Base-by-base conservation (phyloP, 2,888 invertebrate genomes). In the Aromia moschata region DNA sequence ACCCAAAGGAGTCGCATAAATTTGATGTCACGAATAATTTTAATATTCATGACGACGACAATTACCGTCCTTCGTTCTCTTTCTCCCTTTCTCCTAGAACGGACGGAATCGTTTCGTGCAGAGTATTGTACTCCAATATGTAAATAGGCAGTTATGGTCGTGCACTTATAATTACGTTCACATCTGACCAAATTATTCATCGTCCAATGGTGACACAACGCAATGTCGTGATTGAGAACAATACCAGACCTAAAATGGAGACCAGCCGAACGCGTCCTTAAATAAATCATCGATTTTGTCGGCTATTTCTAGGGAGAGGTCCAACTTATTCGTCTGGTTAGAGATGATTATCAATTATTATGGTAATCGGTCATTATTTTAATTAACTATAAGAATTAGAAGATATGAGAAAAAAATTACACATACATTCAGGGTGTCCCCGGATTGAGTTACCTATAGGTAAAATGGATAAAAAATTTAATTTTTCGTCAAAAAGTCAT, bases 1-100 rank as follows among this genome's bases (percentile, higher is more conserved):
- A 62, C 58, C 57, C 51, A 64, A n/a, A 57, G 60, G 51, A 51
- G 61, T 67, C 58, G 65, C 66, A 69, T 69, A 67, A 68, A 69
- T 69, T 68, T 60, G 62, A 64, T 62, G 67, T 68, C 68, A 69
- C 68, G 69, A 68, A 69, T 65, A 66, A 64, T 59, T 62, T 68
- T 62, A 66, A 68, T 69, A 69, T 69, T 69, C 67, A 69, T 69
- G 54, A 64, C 51, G 53, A 43, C 38, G 49, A 62, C 67, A 65
- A 64, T 64, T 65, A 65, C 47, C 15, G 43, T 53, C 44, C 66
- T 59, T 49, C 2, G 5, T 46, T 12, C 25, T 10, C 37, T 41
- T 30, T 14, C 15, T 36, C 44, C 18, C 25, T 10, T 43, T 41
- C 17, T 14, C 15, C 25, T 45, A 25, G 38, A 16, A 45, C n/a